Base-by-base conservation (phyloP, 2,888 invertebrate genomes). In the Phortica okadai region DNA sequence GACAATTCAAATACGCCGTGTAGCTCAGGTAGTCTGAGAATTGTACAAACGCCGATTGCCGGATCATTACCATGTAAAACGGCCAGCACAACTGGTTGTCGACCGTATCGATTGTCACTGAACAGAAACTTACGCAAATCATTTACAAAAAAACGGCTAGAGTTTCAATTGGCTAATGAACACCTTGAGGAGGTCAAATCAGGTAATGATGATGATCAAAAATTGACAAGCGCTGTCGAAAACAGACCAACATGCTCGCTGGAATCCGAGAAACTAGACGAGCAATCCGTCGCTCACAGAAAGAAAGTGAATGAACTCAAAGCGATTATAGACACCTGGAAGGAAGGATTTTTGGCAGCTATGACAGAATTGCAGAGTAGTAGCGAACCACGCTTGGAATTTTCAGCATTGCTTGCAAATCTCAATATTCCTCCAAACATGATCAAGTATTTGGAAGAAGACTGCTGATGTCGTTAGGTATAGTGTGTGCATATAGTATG, bases 391-490 rank as follows among this genome's bases (percentile, higher is more conserved):
- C 76, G 78, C 5, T 75, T 80, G 42, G 81, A 82, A 33, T 74
- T 45, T 5, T 74, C 77, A 42, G 75, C 74, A 1, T 21, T 91
- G 0, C 79, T 90, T 2, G 67, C 74, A 1, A 82, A 82, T 6
- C 82, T 90, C 3, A 77, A 83, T 1, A 85, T 90, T 77, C 82
- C 89, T 0, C 54, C 82, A 16, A 85, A 89, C 69, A 89, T 90
- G 89, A 67, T 89, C 2, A 81, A 83, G 11, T 87, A 88, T 33
- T 74, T 89, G 45, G 85, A 86, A 6, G 81, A 83, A 72, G 83
- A 87, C 76, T 86, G 78, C 79, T 21, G 54, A 62, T 50, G 41
- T 75, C 58, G 59, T 74, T 76, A 42, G 62, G 73, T 69, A 64
- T 16, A 74, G 21, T 72, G 59, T 62, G 54, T 73, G 78, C 33